Conservation (phyloP, 2,113 vertebrate species). For the Elgaria multicarinata region DNA sequence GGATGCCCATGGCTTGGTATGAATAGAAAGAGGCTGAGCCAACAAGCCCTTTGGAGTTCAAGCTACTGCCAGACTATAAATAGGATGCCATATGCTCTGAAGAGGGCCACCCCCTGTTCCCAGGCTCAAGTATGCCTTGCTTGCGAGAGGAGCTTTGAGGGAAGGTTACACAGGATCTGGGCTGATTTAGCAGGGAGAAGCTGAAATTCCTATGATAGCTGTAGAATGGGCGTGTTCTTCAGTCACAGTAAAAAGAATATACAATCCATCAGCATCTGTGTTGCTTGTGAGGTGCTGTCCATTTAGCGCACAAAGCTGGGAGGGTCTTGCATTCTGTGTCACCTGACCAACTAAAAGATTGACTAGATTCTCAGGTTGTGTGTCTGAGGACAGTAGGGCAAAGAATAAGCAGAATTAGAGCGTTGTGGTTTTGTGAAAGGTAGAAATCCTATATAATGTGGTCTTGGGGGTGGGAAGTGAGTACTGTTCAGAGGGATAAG, state of each 20-base stretch:
- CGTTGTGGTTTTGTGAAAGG: background rate
- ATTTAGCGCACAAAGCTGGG: background rate
- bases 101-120: background rate
- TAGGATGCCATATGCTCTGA: conserved; percentile 29
- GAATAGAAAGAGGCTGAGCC: conserved; percentile 1
- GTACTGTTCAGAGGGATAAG: fast-evolving
- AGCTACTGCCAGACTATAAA: background rate
- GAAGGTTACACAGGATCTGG: background rate
- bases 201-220: background rate
- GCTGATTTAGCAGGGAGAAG: background rate
- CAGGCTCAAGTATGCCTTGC: background rate
- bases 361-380: background rate
- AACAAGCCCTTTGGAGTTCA: background rate
- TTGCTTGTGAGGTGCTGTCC: background rate
- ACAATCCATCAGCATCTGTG: background rate
- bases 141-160: background rate
- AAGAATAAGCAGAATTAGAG: background rate
- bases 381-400: background rate
- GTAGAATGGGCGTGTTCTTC: background rate
- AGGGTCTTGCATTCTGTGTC: background rate
- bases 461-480: background rate
- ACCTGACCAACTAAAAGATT: background rate
- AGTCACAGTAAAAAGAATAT: background rate
- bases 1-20: background rate
- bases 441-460: background rate